phyloP scores from a whole-genome alignment of 2,797 vertebrate species.

The Falco columbarius region DNA sequence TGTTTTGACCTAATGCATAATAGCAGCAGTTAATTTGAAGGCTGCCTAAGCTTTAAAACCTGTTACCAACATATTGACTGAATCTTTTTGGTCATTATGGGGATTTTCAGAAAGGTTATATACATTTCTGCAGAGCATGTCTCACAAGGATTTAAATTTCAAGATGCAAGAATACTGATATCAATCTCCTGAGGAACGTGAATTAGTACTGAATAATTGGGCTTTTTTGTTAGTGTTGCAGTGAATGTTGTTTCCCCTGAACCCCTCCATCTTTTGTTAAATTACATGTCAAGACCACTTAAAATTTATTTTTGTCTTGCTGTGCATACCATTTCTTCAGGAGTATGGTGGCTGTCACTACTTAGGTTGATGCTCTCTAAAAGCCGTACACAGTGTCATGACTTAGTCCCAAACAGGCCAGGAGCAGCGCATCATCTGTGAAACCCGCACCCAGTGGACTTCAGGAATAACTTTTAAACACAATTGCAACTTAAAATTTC shows the following conservation, averaged over 20 bases:
- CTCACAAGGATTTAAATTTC: not conserved
- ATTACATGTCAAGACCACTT: not conserved
- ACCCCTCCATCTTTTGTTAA: not conserved
- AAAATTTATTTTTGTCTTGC: not conserved
- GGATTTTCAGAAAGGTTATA: not conserved
- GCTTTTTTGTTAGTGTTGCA: not conserved
- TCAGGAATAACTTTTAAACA: not conserved
- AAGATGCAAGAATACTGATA: not conserved
- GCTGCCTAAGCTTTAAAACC: not conserved
- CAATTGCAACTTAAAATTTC: not conserved
- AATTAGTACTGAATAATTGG: not conserved
- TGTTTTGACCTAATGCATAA: not conserved
- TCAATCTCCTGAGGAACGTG: not conserved
- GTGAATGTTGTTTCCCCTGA: not conserved
- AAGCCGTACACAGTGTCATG: not conserved
- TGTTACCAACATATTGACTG: not conserved
- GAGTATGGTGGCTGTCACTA: not conserved
- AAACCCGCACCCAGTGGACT: not conserved
- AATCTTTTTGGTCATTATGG: rapidly evolving
- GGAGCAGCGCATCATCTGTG: not conserved
- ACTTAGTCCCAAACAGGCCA: not conserved
- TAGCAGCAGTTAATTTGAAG: not conserved
- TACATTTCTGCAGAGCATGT: not conserved
- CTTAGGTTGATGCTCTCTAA: not conserved
- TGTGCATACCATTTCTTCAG: not conserved